These are phyloP conservation scores for Thereva unica DNA, from an alignment of 2,888 invertebrate species.

Conservation along the genomic window DNA sequence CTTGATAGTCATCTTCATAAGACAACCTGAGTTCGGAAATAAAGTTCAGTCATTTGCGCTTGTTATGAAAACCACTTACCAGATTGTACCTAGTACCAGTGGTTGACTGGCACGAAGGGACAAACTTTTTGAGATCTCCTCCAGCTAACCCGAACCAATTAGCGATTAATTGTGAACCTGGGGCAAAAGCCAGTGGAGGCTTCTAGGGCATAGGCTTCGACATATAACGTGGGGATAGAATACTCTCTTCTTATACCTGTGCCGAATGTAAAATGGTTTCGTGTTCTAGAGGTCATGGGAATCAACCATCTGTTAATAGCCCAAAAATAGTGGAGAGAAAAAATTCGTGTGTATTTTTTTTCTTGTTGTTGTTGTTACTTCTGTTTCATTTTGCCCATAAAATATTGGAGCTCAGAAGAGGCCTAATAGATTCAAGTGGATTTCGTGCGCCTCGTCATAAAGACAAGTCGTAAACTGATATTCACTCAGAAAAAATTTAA, in stretches of 20 bases:
- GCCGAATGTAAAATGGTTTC: background rate
- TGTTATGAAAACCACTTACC: too few species aligned
- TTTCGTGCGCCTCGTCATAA: conserved; percentile 27
- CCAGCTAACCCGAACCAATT: conserved; percentile 36
- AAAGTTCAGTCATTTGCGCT: too few species aligned
- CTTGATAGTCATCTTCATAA: too few species aligned
- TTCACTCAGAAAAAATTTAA: conserved; percentile 18
- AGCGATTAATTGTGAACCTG: conserved; percentile 34
- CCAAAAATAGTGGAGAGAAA: conserved; percentile 20
- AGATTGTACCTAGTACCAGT: too few species aligned
- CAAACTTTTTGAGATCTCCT: too few species aligned
- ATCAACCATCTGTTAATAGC: conserved; percentile 17
- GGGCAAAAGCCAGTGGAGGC: background rate
- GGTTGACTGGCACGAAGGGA: too few species aligned
- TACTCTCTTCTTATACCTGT: background rate
- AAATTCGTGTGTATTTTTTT: too few species aligned
- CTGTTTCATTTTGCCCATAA: conserved; percentile 25
- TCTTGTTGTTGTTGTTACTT: too few species aligned
- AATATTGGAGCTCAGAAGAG: conserved; percentile 29
- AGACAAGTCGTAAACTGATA: conserved; percentile 35
- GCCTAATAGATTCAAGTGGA: conserved; percentile 35
- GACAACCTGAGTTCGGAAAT: too few species aligned
- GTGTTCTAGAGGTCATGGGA: conserved; percentile 29
- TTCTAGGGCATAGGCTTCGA: background rate
- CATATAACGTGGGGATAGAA: background rate